Evolutionary conservation across 2,888 invertebrate species (phyloP).

Genomic region (Dyspetes luteomarginatus): DNA sequence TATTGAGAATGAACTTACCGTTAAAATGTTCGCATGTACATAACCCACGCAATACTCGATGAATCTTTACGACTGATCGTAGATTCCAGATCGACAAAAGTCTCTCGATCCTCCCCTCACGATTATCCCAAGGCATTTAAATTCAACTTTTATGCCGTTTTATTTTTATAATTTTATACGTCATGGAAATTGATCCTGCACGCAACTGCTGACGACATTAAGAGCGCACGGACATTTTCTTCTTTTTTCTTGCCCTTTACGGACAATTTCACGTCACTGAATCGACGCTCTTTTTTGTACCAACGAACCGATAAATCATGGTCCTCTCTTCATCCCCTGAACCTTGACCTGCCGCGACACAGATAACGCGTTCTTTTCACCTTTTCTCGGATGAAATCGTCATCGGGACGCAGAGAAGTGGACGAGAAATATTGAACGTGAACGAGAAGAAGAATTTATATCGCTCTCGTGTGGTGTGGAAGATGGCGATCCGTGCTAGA

Average conservation of each 20-base stretch:
- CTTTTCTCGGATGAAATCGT: slow-evolving; percentile 46
- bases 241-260: neutral
- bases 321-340: slow-evolving; percentile 24
- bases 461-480: slow-evolving; percentile 46
- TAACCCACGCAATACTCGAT: slow-evolving; percentile 19
- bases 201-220: neutral
- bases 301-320: slow-evolving; percentile 38
- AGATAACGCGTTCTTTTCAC: slow-evolving; percentile 43
- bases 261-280: neutral
- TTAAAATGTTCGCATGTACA: slow-evolving; percentile 28
- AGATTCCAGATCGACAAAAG: slow-evolving; percentile 40
- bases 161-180: slow-evolving; percentile 5
- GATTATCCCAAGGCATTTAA: slow-evolving; percentile 8
- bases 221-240: neutral
- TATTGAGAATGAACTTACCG: slow-evolving; percentile 36
- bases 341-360: slow-evolving; percentile 54
- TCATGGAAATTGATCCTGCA: slow-evolving; percentile 32
- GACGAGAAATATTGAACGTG: slow-evolving; percentile 66
- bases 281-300: neutral
- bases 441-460: slow-evolving; percentile 68
- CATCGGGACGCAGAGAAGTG: slow-evolving; percentile 51
- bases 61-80: slow-evolving; percentile 58
- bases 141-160: slow-evolving; percentile 22
- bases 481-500: slow-evolving; percentile 59
- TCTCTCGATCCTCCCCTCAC: slow-evolving; percentile 16